phyloP scores from a whole-genome alignment of 2,888 invertebrate genomes.

The Xestoiulus laeticollis region DNA sequence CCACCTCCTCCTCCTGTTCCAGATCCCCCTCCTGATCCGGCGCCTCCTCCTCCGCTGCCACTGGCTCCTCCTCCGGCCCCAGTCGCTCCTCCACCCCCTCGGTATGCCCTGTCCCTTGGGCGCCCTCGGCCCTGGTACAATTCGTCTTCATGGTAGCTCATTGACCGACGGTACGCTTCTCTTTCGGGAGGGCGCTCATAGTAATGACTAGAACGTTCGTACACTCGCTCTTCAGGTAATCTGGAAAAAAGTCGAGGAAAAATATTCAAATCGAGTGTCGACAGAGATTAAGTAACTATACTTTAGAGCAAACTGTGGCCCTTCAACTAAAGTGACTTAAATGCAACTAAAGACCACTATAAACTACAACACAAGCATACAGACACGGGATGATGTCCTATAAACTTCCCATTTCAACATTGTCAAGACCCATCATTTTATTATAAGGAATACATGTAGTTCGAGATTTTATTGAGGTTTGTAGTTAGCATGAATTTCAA shows the following conservation, averaged over 20 bases:
- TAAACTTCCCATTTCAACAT: too few species aligned
- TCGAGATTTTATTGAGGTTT: too few species aligned
- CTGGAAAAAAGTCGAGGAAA: conserved; percentile 61
- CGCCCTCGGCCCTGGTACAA: conserved; percentile 55
- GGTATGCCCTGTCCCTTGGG: conserved; percentile 57
- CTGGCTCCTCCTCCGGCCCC: conserved; percentile 52
- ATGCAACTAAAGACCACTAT: too few species aligned
- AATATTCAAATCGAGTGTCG: neutral
- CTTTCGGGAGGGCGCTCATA: conserved; percentile 66
- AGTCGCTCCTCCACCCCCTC: conserved; percentile 51
- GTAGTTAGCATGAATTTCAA: too few species aligned
- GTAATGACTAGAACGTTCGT: conserved; percentile 69
- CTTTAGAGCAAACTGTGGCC: too few species aligned
- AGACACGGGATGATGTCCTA: too few species aligned
- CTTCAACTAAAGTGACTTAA: too few species aligned
- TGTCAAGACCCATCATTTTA: too few species aligned
- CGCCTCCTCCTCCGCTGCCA: conserved; percentile 52
- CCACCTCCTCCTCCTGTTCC: neutral
- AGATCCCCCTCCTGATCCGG: conserved; percentile 50
- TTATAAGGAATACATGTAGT: too few species aligned
- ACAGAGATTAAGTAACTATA: too few species aligned
- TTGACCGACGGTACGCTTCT: conserved; percentile 58
- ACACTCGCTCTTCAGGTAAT: conserved; percentile 69
- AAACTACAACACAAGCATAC: too few species aligned
- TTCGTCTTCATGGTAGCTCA: conserved; percentile 59